phyloP scores from a whole-genome alignment of 2,888 invertebrate genomes.

The Eustalomyia histrio region DNA sequence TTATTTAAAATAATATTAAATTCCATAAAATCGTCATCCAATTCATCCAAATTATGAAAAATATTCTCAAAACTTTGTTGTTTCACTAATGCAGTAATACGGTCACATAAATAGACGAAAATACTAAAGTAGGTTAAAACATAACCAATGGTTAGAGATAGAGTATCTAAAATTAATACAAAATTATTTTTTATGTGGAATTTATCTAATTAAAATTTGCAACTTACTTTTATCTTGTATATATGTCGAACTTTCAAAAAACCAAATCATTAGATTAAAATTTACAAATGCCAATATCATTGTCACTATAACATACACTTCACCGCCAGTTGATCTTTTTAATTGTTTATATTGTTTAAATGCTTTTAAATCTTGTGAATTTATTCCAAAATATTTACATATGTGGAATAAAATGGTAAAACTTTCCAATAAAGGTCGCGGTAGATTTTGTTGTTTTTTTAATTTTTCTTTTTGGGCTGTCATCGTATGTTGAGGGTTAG shows the following conservation, averaged over 20 bases:
- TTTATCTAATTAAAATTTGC: not conserved
- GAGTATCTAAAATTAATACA: slow-evolving; percentile 69
- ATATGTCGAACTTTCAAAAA: slow-evolving; percentile 70
- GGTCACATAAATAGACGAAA: slow-evolving; percentile 76
- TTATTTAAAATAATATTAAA: slow-evolving; percentile 75
- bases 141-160: slow-evolving; percentile 76
- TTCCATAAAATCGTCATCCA: slow-evolving; percentile 75
- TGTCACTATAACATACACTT: slow-evolving; percentile 70
- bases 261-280: slow-evolving; percentile 74
- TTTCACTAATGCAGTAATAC: slow-evolving; percentile 75
- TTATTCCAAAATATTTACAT: slow-evolving; percentile 75
- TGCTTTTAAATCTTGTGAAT: slow-evolving; percentile 73
- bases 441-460: not conserved
- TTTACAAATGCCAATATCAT: slow-evolving; percentile 69
- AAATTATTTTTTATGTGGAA: not conserved
- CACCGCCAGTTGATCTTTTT: slow-evolving; percentile 74
- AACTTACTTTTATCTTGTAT: slow-evolving; percentile 73
- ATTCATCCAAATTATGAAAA: slow-evolving; percentile 74
- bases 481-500: not conserved
- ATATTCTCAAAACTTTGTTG: slow-evolving; percentile 72
- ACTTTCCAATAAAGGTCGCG: slow-evolving; percentile 71
- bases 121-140: slow-evolving; percentile 77
- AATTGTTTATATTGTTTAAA: slow-evolving; percentile 71
- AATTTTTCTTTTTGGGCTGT: slow-evolving; percentile 2
- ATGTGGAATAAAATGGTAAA: slow-evolving; percentile 74